Evolutionary conservation across 2,113 vertebrate species (phyloP), one percentile per base, ranked within the genome.

Genomic region (Atherinomorus stipes): DNA sequence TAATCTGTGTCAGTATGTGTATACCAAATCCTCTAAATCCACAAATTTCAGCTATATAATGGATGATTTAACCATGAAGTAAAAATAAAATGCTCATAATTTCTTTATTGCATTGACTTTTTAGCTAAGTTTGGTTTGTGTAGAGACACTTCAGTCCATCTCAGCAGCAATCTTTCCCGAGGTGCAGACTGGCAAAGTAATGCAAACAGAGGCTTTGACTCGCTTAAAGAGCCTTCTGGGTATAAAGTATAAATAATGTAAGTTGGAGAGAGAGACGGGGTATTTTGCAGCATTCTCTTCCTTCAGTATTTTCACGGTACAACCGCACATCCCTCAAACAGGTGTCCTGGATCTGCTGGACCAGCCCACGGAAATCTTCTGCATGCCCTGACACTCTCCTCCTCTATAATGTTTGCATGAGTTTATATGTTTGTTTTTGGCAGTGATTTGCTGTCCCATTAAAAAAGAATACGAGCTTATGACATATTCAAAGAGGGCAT

Each of bases 401-500:
- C 28, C 42, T 7, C 23, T 18, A 31, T 53, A 47, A 57, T 71
- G 77, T 77, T 56, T 70, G 62, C 56, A 72, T 0, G 0, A 71
- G 19, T 73, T 76, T 54, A 65, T 74, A 15, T 83, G 73, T 90
- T 90, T 90, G 85, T 88, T 80, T 84, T 81, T 67, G 64, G 80
- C 78, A 16, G 73, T 86, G 87, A 91, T 86, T 88, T 76, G 42
- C 73, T 22, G 78, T 57, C 62, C 58, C 78, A 78, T 86, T 87
- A 85, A 89, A 90, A 90, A 88, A 88, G 88, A 88, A 86, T 88
- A 83, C 73, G 80, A 49, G 64, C 88, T 92, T 89, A 89, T 91
- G 86, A 85, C 81, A 89, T 88, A 91, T 91, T 91, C 81, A 92
- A 85, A 89, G 84, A 65, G 91, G 85, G 71, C 78, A 82, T 66